Evolutionary conservation across 1,140 invertebrate species (phyloP).

Genomic region (Macrostomum lignano): DNA sequence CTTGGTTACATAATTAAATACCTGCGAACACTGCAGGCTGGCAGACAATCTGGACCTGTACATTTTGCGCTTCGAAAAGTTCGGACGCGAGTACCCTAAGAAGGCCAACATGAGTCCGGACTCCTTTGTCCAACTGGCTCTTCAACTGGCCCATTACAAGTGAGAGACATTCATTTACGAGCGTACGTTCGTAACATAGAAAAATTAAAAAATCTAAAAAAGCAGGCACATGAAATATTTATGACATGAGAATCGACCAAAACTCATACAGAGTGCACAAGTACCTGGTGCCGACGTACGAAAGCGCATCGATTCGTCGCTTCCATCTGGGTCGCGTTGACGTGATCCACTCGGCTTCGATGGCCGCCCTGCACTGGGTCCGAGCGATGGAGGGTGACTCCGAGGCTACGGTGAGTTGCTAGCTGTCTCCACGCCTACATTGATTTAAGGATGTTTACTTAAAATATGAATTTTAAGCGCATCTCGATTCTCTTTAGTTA

Average conservation of each 20-base stretch:
- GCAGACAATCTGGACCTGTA: conserved; percentile 62
- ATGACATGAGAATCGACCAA: no score
- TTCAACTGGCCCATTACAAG: conserved; percentile 82
- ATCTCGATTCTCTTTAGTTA: no score
- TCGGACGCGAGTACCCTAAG: conserved; percentile 78
- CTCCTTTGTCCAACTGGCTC: conserved; percentile 67
- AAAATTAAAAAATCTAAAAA: no score
- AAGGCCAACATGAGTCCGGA: conserved; percentile 67
- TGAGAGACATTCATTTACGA: no score
- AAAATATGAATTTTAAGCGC: no score
- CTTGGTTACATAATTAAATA: conserved; percentile 2
- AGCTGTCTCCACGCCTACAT: no score
- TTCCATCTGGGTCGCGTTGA: conserved; percentile 72
- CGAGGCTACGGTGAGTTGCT: no score
- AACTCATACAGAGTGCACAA: conserved; percentile 63
- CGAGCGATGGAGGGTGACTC: conserved; percentile 3
- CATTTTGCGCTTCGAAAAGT: conserved; percentile 53
- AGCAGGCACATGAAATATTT: no score
- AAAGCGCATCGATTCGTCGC: conserved; percentile 69
- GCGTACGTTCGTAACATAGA: no score
- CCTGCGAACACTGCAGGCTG: conserved; percentile 31
- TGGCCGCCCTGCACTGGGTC: conserved; percentile 62
- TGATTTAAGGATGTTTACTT: no score
- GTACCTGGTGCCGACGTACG: conserved; percentile 69
- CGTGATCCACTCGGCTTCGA: conserved; percentile 68